Conservation (phyloP, 2,888 invertebrate genomes). For the Trichacis sp. region DNA sequence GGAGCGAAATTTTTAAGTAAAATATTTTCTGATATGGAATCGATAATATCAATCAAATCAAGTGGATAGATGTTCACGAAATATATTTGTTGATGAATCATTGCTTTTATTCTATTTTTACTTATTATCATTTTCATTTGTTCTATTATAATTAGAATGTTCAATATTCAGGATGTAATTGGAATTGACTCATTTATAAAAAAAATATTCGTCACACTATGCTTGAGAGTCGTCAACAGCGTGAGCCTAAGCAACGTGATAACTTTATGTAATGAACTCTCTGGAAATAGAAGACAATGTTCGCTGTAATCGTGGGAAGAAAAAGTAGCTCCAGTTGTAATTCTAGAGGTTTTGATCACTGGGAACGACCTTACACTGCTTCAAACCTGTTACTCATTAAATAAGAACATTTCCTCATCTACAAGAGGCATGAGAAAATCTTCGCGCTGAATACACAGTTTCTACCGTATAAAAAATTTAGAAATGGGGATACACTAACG, state of each 20-base stretch:
- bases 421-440: neutral
- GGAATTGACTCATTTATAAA: too few relatives aligned
- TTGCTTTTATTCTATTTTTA: too few relatives aligned
- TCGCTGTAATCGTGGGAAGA: constrained; percentile 14
- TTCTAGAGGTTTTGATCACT: constrained; percentile 31
- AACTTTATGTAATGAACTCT: constrained; percentile 34
- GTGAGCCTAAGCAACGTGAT: constrained; percentile 18
- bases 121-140: too few relatives aligned
- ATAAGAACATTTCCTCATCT: constrained; percentile 20
- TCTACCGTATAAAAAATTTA: too few relatives aligned
- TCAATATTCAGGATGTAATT: too few relatives aligned
- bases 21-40: too few relatives aligned
- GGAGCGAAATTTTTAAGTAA: too few relatives aligned
- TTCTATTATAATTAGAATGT: too few relatives aligned
- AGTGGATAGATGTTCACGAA: too few relatives aligned
- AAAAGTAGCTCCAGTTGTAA: constrained; percentile 20
- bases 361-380: constrained; percentile 15
- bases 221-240: constrained; percentile 23
- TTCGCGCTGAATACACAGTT: neutral
- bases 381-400: constrained; percentile 25
- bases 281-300: constrained; percentile 34
- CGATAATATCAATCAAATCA: too few relatives aligned
- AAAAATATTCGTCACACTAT: too few relatives aligned
- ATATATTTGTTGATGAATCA: too few relatives aligned
- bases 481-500: neutral